Base-by-base conservation (phyloP, 1,140 invertebrate genomes). In the Diorhabda elongata region DNA sequence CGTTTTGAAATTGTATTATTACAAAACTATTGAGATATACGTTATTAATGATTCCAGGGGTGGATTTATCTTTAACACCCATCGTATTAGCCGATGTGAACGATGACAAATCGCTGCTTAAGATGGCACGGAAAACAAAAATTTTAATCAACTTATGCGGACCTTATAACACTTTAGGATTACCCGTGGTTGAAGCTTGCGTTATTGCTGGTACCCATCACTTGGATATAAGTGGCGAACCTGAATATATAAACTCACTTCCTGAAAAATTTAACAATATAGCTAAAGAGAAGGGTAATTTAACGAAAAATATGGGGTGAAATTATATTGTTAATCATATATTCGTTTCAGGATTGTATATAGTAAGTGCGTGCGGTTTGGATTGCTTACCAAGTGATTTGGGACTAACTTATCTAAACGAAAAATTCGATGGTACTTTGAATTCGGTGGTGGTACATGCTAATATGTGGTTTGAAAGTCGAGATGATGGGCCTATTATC, bases 221-320 rank as follows among this genome's bases (percentile, higher is more conserved):
- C 80, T 86, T 98, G 3, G 97, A 98, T 83, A 89, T 98, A 41
- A 92, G 88, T 80, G 96, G 93, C 11, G 96, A 98, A 82, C 91
- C 94, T 2, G 85, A 89, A 81, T 98, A 88, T 77, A 89, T 97
- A 79, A 94, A 98, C 82, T 83, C 75, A 42, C 58, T 60, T 60
- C 58, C 95, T 79, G 77, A 95, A 56, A 82, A 91, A 73, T 96
- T 97, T 80, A 84, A 93, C 75, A 83, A 89, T 64, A 79, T 84
- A 62, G 97, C 97, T 0, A 82, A 88, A 78, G 87, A 94, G 66
- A 90, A 90, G n/a, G 89, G 70, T 69, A 44, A 60, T 52, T 52
- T 52, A 3, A 52, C 26, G 26, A 26, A 26, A 26, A 26, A 26
- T 26, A 26, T 26, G 26, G 26, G 26, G 26, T 26, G 26, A 26